Percentiles rank a stretch among this genome's conserved stretches.
Evolutionary conservation across 2,797 vertebrate genomes (phyloP).

Genomic region (Myotis planiceps): DNA sequence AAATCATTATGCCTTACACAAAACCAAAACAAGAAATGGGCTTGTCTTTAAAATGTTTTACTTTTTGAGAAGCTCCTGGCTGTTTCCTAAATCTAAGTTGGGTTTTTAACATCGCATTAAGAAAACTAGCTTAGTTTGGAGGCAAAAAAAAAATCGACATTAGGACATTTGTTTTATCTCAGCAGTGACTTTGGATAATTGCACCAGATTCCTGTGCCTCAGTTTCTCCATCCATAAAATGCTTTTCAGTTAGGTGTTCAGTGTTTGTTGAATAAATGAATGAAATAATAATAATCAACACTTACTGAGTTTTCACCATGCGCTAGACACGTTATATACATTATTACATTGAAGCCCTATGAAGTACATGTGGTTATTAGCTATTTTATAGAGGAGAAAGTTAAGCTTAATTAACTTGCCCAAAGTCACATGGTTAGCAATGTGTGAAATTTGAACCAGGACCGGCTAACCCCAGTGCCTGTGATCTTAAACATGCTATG

Average conservation of each 20-base stretch:
- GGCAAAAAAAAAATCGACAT: not conserved
- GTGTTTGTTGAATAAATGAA: not conserved
- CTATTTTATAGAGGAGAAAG: not conserved
- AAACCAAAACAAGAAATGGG: not conserved
- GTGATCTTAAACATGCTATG: not conserved
- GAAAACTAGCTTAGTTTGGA: not conserved
- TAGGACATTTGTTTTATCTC: not conserved
- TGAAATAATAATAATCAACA: not conserved
- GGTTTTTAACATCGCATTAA: slow-evolving; percentile 3
- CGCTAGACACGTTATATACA: not conserved
- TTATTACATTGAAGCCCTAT: not conserved
- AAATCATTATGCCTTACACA: not conserved
- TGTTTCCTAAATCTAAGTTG: not conserved
- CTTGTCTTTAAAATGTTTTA: slow-evolving; percentile 2
- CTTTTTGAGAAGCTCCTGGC: not conserved
- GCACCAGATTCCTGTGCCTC: not conserved
- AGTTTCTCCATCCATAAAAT: slow-evolving; percentile 15
- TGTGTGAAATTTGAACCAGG: not conserved
- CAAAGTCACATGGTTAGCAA: not conserved
- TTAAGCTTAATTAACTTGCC: not conserved
- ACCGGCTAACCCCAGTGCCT: not conserved
- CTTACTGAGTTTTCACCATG: not conserved
- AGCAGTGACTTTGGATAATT: slow-evolving; percentile 8
- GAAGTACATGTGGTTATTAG: not conserved
- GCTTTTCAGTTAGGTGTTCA: not conserved